These are phyloP conservation scores for Myopa tessellatipennis DNA, from an alignment of 2,888 invertebrate genomes.

Conservation along the genomic window DNA sequence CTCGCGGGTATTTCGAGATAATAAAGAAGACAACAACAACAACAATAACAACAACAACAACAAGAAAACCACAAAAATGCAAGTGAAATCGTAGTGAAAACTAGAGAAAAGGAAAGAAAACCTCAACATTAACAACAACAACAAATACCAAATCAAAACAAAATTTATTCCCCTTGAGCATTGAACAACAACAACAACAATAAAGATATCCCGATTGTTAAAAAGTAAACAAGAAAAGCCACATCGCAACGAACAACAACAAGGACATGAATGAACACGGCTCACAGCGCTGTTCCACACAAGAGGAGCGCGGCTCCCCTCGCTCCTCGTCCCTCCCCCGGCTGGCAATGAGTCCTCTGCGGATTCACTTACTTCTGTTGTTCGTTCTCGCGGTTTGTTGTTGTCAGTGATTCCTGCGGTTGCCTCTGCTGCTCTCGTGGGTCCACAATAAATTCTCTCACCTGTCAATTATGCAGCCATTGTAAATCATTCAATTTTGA, in stretches of 20 bases:
- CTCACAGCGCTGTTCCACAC: neutral
- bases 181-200: neutral
- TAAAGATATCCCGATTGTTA: neutral
- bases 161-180: constrained; percentile 21
- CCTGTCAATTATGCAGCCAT: constrained; percentile 54
- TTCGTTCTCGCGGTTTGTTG: neutral
- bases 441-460: constrained; percentile 52
- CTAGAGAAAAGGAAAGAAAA: too few species aligned
- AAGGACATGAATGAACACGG: neutral
- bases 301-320: too few species aligned
- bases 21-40: neutral
- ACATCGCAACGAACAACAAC: neutral
- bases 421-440: constrained; percentile 14
- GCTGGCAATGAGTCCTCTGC: too few species aligned
- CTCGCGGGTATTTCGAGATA: constrained; percentile 11
- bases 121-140: neutral
- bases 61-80: neutral
- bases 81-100: constrained; percentile 23
- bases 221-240: neutral
- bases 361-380: too few species aligned
- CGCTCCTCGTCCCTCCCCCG: too few species aligned
- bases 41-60: neutral
- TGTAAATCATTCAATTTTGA: constrained; percentile 53
- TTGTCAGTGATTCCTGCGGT: neutral
- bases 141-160: neutral